A percentile compares a stretch with the other conserved stretches of the same genome.
phyloP scores from a whole-genome alignment of 92 coral and sea anemone genomes.

The Meandrina meandrites region DNA sequence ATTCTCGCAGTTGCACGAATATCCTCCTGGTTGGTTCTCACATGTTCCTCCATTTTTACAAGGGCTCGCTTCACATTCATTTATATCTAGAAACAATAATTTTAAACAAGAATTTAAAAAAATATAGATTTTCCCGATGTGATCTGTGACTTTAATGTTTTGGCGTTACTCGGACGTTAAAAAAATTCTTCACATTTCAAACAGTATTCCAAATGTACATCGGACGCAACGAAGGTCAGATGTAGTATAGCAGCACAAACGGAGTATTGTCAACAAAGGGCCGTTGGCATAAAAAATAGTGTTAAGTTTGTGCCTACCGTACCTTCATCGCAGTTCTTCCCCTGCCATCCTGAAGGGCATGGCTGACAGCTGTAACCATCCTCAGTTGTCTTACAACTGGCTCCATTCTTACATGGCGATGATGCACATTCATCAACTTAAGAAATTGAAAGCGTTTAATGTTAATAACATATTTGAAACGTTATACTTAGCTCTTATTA shows the following conservation, averaged over 20 bases:
- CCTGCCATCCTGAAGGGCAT: constrained; percentile 32
- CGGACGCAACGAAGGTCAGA: neutral
- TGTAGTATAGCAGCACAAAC: no score
- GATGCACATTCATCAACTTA: constrained; percentile 10
- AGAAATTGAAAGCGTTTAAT: neutral
- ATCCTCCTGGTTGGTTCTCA: neutral
- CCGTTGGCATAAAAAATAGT: no score
- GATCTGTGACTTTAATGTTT: neutral
- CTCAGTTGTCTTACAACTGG: constrained; percentile 3
- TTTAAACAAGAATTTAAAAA: neutral
- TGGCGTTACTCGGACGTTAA: no score
- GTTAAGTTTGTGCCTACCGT: no score
- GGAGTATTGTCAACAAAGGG: no score
- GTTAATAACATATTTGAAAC: neutral
- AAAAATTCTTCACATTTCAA: no score
- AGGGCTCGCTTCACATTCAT: constrained; percentile 13
- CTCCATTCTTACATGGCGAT: constrained; percentile 34
- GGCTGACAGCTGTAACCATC: constrained; percentile 40
- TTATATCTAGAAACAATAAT: neutral
- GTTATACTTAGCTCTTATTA: no score
- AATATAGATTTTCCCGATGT: neutral
- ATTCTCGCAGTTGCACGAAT: neutral
- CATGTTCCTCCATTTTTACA: constrained; percentile 7
- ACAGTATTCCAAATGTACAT: neutral
- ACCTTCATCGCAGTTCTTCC: constrained; percentile 31